phyloP scores from a whole-genome alignment of 2,888 invertebrate species.

The Ophion ventricosus region DNA sequence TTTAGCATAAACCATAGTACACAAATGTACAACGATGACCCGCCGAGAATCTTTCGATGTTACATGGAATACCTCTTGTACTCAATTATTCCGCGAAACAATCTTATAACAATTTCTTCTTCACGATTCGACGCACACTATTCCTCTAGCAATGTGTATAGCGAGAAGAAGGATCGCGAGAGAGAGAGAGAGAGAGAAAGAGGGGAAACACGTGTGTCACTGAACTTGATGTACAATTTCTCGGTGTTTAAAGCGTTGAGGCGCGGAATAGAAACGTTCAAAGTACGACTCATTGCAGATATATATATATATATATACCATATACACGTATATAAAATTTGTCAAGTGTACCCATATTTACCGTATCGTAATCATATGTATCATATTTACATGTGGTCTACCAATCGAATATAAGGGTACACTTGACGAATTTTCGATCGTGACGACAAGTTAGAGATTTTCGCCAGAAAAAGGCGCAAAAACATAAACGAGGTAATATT shows the following conservation, averaged over 20 bases:
- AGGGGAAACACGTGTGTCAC: conserved; percentile 49
- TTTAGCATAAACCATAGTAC: neutral
- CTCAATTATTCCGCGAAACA: conserved; percentile 50
- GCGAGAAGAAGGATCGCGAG: conserved; percentile 2
- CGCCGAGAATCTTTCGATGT: neutral
- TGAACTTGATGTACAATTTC: conserved; percentile 64
- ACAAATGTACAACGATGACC: neutral
- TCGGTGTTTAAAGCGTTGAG: conserved; percentile 38
- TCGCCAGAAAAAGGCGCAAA: too few species aligned
- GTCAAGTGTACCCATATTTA: too few species aligned
- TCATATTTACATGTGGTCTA: too few species aligned
- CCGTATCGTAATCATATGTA: too few species aligned
- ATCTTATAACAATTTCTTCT: conserved; percentile 58
- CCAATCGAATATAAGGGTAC: too few species aligned
- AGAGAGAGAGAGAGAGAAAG: conserved; percentile 20
- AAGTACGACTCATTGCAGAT: conserved; percentile 38
- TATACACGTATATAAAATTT: neutral
- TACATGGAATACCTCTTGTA: conserved; percentile 13
- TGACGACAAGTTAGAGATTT: too few species aligned
- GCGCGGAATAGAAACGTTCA: conserved; percentile 52
- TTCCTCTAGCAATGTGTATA: conserved; percentile 11
- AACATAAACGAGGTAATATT: neutral
- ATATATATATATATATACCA: neutral
- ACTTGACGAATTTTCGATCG: too few species aligned
- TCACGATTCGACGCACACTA: conserved; percentile 47